Base-by-base conservation (phyloP, 2,113 vertebrate genomes). In the Ochotona curzoniae region DNA sequence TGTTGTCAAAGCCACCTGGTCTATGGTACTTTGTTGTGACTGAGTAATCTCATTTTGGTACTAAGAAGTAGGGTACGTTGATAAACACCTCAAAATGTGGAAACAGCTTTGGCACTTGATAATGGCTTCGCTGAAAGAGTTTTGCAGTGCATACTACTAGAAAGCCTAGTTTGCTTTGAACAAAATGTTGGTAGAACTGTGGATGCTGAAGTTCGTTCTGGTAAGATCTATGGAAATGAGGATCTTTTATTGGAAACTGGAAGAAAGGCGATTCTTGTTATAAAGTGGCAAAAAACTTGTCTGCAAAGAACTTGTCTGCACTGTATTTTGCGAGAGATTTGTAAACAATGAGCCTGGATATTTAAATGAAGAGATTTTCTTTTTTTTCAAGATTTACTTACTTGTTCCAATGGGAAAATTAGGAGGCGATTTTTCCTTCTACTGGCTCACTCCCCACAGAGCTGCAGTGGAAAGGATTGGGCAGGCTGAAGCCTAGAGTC, bases 261-360 rank as follows among this genome's bases (percentile, higher is more conserved):
- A 69, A 71, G 49, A 83, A 90, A 92, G 49, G 20, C 2, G 1
- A 47, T 44, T n/a, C 23, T 91, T 83, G 67, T 84, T 74, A 51
- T 67, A 93, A 80, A 74, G 18, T 80, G 70, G n/a, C 35, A 92
- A 83, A 79, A n/a, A 93, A 83, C 25, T 10, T 89, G 69, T n/a
- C n/a, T n/a, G n/a, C n/a, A n/a, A n/a, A n/a, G n/a, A n/a, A n/a
- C n/a, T n/a, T n/a, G n/a, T n/a, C n/a, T n/a, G n/a, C n/a, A n/a
- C n/a, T n/a, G n/a, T 92, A 17, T 67, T 87, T 83, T 89, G 63
- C 71, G 61, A 28, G 85, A 89, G 47, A 74, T 54, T 38, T 85
- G 30, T 63, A 61, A 91, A 73, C 44, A 64, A 74, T n/a, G 28
- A 67, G 81, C 49, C 26, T 81, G 30, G 2, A n/a, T 83, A 57